Percentiles rank a stretch among this genome's conserved stretches.
Conservation (phyloP, 2,888 invertebrate genomes). For the Caenorhabditis imperialis region DNA sequence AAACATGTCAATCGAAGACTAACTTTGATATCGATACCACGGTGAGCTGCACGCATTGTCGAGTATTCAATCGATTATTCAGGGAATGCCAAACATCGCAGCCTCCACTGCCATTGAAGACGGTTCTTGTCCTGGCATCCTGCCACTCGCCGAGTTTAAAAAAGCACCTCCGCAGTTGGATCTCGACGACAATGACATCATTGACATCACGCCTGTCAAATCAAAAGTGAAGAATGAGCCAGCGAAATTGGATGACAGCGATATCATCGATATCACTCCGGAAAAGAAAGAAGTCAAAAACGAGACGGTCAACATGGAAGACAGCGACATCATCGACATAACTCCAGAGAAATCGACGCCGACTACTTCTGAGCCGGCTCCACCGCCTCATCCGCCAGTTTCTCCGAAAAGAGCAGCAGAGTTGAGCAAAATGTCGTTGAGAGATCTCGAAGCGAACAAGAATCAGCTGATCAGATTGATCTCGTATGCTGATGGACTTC, state of each 20-base stretch:
- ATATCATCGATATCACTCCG: too few relatives aligned
- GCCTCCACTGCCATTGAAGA: neutral
- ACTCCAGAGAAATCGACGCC: slow-evolving; percentile 6
- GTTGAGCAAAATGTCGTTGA: slow-evolving; percentile 7
- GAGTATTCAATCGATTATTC: neutral
- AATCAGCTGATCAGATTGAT: slow-evolving; percentile 30
- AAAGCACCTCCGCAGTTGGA: too few relatives aligned
- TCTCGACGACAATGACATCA: neutral
- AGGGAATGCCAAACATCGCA: neutral
- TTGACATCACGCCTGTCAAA: slow-evolving; percentile 8
- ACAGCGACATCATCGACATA: neutral
- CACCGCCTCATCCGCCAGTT: slow-evolving; percentile 6
- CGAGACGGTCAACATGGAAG: neutral
- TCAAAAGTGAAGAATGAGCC: too few relatives aligned
- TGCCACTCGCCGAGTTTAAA: too few relatives aligned
- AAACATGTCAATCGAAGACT: neutral
- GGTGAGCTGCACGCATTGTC: neutral
- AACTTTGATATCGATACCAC: neutral
- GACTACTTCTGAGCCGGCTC: neutral
- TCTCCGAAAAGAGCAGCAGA: slow-evolving; percentile 7
- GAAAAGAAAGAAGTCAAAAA: too few relatives aligned
- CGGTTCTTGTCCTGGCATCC: too few relatives aligned
- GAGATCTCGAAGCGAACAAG: slow-evolving; percentile 21
- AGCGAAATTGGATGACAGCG: too few relatives aligned
- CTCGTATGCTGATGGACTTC: slow-evolving; percentile 11